A percentile compares a stretch with the other conserved stretches of the same genome.
These are phyloP conservation scores for Ariolimax columbianus DNA, from an alignment of 2,888 invertebrate genomes.

Conservation along the genomic window DNA sequence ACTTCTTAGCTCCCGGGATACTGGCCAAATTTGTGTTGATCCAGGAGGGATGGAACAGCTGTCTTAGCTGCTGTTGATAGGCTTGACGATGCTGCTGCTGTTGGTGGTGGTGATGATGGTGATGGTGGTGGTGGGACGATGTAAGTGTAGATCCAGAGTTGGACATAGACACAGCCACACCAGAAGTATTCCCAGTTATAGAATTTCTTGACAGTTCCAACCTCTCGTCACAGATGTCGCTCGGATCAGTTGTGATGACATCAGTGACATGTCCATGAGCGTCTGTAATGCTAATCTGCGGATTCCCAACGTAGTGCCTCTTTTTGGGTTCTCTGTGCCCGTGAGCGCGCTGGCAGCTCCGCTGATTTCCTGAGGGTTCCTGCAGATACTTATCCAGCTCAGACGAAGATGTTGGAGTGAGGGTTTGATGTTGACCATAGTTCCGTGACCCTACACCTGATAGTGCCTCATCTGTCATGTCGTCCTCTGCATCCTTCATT, in stretches of 20 bases:
- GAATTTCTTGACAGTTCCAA: slow-evolving; percentile 21
- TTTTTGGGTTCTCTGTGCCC: slow-evolving; percentile 39
- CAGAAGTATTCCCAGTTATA: slow-evolving; percentile 23
- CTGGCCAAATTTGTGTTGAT: slow-evolving; percentile 66
- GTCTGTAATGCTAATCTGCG: slow-evolving; percentile 94
- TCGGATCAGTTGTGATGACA: slow-evolving; percentile 57
- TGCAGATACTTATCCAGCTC: slow-evolving; percentile 32
- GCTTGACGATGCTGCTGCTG: slow-evolving; percentile 41
- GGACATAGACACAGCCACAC: slow-evolving; percentile 51
- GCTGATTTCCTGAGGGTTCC: slow-evolving; percentile 10
- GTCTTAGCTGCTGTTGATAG: slow-evolving; percentile 27
- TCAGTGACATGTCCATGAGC: slow-evolving; percentile 85
- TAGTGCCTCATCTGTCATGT: slow-evolving; percentile 55
- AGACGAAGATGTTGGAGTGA: slow-evolving; percentile 45
- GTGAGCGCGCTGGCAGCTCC: slow-evolving; percentile 19
- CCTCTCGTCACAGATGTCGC: slow-evolving; percentile 41
- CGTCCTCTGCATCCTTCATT: slow-evolving; percentile 47
- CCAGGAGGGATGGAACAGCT: slow-evolving; percentile 39
- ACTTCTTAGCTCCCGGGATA: slow-evolving; percentile 57
- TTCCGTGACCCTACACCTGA: slow-evolving; percentile 56
- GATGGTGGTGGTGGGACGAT: slow-evolving; percentile 38
- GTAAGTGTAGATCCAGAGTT: slow-evolving; percentile 53
- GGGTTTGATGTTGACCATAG: slow-evolving; percentile 29
- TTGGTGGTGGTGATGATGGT: slow-evolving; percentile 43
- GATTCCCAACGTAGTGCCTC: slow-evolving; percentile 80